These are phyloP conservation scores for Plebejus melissa DNA, from an alignment of 2,888 invertebrate species.

Conservation along the genomic window DNA sequence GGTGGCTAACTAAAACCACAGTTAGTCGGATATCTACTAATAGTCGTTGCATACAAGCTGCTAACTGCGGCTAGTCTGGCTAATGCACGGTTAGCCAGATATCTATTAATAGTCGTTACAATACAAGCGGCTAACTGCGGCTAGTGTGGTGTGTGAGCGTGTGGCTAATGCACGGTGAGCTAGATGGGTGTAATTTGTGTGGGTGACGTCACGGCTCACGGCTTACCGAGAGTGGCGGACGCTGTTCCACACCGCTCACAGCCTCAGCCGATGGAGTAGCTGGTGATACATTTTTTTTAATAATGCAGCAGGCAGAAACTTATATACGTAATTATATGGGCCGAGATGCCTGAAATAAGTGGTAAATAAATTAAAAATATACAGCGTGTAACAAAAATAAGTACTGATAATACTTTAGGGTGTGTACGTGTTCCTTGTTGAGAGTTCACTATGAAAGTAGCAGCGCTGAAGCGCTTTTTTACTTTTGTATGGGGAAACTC, in stretches of 20 bases:
- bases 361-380: too few species aligned
- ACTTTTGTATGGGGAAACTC: too few species aligned
- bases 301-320: too few species aligned
- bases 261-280: neutral
- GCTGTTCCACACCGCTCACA: slow-evolving; percentile 13
- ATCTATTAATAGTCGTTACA: too few species aligned
- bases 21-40: neutral
- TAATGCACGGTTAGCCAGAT: slow-evolving; percentile 12
- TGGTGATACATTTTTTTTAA: neutral
- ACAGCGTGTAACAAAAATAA: too few species aligned
- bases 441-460: too few species aligned
- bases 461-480: too few species aligned
- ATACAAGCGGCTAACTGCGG: slow-evolving; percentile 17
- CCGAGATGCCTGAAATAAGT: too few species aligned
- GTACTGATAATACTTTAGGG: too few species aligned
- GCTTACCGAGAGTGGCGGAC: slow-evolving; percentile 29
- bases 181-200: slow-evolving; percentile 23
- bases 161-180: slow-evolving; percentile 22
- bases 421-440: too few species aligned
- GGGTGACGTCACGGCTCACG: slow-evolving; percentile 28
- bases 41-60: neutral
- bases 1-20: neutral
- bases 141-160: neutral
- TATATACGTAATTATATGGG: too few species aligned
- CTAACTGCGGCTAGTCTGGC: neutral